Conservation (phyloP, 2,888 invertebrate genomes). For the Chydorus sphaericus region DNA sequence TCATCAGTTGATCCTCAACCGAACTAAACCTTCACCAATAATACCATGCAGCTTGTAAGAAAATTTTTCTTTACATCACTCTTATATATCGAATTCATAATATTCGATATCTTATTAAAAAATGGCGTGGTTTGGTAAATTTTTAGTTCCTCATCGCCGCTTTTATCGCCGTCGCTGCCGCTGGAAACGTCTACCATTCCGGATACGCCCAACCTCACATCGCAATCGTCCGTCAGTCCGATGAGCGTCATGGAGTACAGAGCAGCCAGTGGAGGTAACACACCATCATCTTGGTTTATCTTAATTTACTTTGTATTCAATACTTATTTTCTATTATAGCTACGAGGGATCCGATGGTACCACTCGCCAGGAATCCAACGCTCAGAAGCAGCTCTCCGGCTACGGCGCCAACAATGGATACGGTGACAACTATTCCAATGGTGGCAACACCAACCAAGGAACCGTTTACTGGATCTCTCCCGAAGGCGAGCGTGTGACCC, state of each 20-base stretch:
- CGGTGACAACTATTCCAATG: too few relatives aligned
- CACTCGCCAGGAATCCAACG: too few relatives aligned
- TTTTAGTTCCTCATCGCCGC: conserved; percentile 4
- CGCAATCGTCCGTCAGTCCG: conserved; percentile 6
- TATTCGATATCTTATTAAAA: too few relatives aligned
- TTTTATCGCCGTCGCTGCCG: conserved; percentile 8
- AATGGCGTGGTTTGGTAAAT: not conserved
- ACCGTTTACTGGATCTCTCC: too few relatives aligned
- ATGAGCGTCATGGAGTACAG: conserved; percentile 6
- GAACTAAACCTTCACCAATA: not conserved
- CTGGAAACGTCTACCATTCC: not conserved
- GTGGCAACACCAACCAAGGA: too few relatives aligned
- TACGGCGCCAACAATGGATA: too few relatives aligned
- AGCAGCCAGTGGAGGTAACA: conserved; percentile 13
- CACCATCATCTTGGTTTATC: not conserved
- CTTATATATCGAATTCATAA: too few relatives aligned
- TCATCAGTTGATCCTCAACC: not conserved
- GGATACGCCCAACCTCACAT: conserved; percentile 2
- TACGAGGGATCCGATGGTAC: too few relatives aligned
- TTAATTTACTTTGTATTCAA: not conserved
- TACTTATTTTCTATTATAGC: not conserved
- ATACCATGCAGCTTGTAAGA: not conserved
- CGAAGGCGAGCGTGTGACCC: too few relatives aligned
- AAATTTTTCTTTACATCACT: not conserved
- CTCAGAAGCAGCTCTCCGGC: too few relatives aligned